These are phyloP conservation scores for Papilio xuthus DNA, from an alignment of 1,140 invertebrate genomes.

Conservation along the genomic window DNA sequence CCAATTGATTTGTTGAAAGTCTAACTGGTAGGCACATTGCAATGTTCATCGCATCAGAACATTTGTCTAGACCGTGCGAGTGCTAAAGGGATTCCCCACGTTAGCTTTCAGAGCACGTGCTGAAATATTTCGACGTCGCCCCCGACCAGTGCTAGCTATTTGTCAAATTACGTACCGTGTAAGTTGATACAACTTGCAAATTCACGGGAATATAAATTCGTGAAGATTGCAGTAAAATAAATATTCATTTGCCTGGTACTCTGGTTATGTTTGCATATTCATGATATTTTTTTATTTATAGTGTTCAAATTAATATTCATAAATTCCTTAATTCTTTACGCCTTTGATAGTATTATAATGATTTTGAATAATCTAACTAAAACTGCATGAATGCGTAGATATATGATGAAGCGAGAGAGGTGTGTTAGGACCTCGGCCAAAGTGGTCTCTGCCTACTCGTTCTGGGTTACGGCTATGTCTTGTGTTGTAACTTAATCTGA, in stretches of 20 bases:
- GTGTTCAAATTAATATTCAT: neutral
- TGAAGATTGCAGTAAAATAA: slow-evolving; percentile 25
- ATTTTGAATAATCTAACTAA: neutral
- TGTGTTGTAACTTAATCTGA: too few relatives aligned
- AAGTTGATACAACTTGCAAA: slow-evolving; percentile 41
- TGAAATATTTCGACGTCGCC: slow-evolving; percentile 45
- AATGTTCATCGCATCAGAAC: slow-evolving; percentile 55
- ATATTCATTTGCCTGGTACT: neutral
- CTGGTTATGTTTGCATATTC: neutral
- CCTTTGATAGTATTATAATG: neutral
- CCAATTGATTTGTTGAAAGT: slow-evolving; percentile 41
- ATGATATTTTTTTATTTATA: neutral
- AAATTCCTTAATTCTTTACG: neutral
- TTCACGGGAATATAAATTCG: slow-evolving; percentile 23
- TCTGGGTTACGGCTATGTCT: too few relatives aligned
- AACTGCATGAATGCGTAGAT: neutral
- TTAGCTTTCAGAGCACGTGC: slow-evolving; percentile 49
- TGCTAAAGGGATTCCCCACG: slow-evolving; percentile 48
- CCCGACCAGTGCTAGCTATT: slow-evolving; percentile 50
- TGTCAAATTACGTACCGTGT: slow-evolving; percentile 50
- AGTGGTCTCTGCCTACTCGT: neutral
- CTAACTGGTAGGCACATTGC: slow-evolving; percentile 47
- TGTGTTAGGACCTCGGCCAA: neutral
- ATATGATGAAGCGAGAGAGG: too few relatives aligned
- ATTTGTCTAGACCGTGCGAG: slow-evolving; percentile 55